phyloP scores from a whole-genome alignment of 1,140 invertebrate genomes.

The Plectrocnemia conspersa region DNA sequence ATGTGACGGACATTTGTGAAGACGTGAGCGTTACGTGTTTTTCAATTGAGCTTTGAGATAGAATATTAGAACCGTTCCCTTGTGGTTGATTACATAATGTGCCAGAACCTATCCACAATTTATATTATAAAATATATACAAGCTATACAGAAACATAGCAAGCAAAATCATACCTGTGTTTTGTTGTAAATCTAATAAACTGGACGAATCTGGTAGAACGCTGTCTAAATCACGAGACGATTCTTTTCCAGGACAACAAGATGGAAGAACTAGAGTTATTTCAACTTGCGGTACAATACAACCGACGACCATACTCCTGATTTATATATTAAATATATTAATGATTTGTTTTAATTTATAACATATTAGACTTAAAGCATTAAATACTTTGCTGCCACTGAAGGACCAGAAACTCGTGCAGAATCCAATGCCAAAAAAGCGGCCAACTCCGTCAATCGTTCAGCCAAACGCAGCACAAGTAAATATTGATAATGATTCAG shows the following conservation, averaged over 20 bases:
- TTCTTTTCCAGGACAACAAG: constrained; percentile 72
- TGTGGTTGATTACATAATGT: constrained; percentile 35
- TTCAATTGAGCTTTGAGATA: constrained; percentile 32
- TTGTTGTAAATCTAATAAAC: constrained; percentile 67
- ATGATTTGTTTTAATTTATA: neutral
- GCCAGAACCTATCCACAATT: constrained; percentile 23
- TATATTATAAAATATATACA: constrained; percentile 8
- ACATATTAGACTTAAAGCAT: neutral
- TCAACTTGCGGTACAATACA: constrained; percentile 79
- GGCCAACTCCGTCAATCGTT: constrained; percentile 74
- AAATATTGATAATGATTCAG: constrained; percentile 91
- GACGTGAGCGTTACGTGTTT: constrained; percentile 20
- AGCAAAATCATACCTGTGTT: constrained; percentile 35
- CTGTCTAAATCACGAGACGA: constrained; percentile 77
- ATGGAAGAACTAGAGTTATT: constrained; percentile 81
- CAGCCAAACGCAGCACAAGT: constrained; percentile 78
- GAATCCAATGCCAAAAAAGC: constrained; percentile 78
- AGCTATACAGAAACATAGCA: neutral
- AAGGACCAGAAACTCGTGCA: constrained; percentile 54
- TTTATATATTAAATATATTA: neutral
- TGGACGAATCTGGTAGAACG: constrained; percentile 74
- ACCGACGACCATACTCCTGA: constrained; percentile 66
- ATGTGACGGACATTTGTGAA: no score
- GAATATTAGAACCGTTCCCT: constrained; percentile 36
- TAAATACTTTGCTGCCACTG: constrained; percentile 24